Evolutionary conservation across 2,888 invertebrate genomes (phyloP), one percentile per base, ranked within the genome.

Genomic region (Aleiodes leptofemur): DNA sequence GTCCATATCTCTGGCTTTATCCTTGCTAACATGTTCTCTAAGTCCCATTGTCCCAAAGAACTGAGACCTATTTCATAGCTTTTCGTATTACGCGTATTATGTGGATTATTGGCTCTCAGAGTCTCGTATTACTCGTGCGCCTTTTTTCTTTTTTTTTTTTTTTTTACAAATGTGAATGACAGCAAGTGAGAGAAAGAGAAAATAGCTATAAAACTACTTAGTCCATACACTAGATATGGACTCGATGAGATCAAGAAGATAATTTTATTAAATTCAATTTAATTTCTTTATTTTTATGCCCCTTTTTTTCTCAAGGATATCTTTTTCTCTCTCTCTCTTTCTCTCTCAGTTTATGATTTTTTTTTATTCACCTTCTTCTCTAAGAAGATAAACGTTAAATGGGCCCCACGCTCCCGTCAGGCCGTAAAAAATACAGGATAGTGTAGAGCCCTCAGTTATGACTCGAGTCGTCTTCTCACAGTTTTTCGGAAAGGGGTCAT

Each of bases 371-470:
- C 9, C 7, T 59, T 61, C 50, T 48, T 43, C 31, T 61, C 7
- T 14, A 14, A 16, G 59, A 51, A 61, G 51, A 72, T 14, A 72
- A 66, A 55, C 13, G 66, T 55, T 64, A 66, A 72, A 73, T 73
- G 69, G 50, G 69, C 69, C 43, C 16, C 29, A 66, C 55, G 68
- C 56, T 84, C 80, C 84, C 83, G 84, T 86, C 82, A 82, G 83
- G 82, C 83, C 84, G 83, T 86, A 86, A 85, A 64, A 64, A 64
- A 85, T 82, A 84, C 81, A 83, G 82, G 83, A 82, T 82, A 23
- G 23, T 23, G 23, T 79, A 80, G 81, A 82, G 81, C 81, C 80
- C 81, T 78, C 78, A 80, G 80, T 84, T 85, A 84, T 82, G 82
- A 83, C 76, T 77, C 72, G 34, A n/a, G 43, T 64, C 61, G 57